Conservation (phyloP, 2,113 vertebrate species). For the Ahaetulla prasina region DNA sequence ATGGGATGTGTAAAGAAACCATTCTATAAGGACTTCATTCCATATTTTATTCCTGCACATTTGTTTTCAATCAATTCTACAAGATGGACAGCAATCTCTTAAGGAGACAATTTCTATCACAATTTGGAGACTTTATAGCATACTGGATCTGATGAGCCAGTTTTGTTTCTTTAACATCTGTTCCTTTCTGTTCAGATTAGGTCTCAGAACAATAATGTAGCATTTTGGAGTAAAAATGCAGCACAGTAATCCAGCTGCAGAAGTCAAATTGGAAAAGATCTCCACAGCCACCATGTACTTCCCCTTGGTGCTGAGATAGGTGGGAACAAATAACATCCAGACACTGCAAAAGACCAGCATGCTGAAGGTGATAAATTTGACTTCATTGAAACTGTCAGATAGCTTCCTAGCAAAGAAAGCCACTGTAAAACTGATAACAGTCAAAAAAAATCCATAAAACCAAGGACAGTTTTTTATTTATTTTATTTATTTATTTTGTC, state of each 20-base stretch:
- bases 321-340: background rate
- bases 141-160: no score
- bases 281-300: background rate
- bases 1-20: no score
- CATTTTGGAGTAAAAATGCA: background rate
- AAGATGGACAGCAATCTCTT: no score
- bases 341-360: background rate
- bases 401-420: background rate
- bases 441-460: background rate
- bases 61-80: no score
- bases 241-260: background rate
- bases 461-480: no score
- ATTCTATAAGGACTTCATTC: no score
- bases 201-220: background rate
- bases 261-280: background rate
- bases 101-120: no score
- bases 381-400: background rate
- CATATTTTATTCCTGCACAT: no score
- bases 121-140: no score
- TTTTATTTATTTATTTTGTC: no score
- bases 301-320: background rate
- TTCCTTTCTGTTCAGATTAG: background rate
- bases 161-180: background rate
- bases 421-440: background rate
- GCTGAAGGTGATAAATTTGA: background rate